Conservation (phyloP, 2,888 invertebrate genomes). For the Eretmocerus hayati region DNA sequence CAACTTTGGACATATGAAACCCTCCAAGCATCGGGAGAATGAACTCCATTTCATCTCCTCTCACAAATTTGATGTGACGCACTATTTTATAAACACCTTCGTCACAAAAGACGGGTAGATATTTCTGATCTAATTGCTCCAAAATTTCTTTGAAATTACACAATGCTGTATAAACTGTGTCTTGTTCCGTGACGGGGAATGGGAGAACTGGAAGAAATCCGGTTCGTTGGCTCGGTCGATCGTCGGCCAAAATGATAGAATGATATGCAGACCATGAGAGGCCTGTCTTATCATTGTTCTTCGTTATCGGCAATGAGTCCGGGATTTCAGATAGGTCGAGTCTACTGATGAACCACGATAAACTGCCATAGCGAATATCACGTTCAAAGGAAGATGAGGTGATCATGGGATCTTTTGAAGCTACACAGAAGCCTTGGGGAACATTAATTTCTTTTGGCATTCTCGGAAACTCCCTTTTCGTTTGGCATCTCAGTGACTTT, state of each 20-base stretch:
- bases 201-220: constrained; percentile 10
- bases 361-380: background rate
- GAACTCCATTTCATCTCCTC: constrained; percentile 4
- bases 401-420: background rate
- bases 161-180: constrained; percentile 12
- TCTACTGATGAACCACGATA: background rate
- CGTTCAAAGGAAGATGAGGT: background rate
- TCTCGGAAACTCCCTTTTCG: background rate
- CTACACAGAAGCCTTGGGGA: background rate
- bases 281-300: no score
- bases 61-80: constrained; percentile 2
- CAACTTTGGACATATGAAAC: constrained; percentile 10
- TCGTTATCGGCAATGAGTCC: no score
- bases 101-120: constrained; percentile 13
- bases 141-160: constrained; percentile 12
- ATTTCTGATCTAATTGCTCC: constrained; percentile 6
- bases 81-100: constrained; percentile 15
- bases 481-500: background rate
- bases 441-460: background rate
- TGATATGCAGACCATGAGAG: constrained; percentile 1
- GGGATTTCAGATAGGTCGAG: background rate
- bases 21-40: constrained; percentile 5
- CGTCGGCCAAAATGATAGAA: background rate
- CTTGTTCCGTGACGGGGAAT: constrained; percentile 4
- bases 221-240: background rate